Percentiles rank a stretch among this genome's conserved stretches.
Evolutionary conservation across 2,797 vertebrate species (phyloP).

Genomic region (Mormyrus proboscirostris): DNA sequence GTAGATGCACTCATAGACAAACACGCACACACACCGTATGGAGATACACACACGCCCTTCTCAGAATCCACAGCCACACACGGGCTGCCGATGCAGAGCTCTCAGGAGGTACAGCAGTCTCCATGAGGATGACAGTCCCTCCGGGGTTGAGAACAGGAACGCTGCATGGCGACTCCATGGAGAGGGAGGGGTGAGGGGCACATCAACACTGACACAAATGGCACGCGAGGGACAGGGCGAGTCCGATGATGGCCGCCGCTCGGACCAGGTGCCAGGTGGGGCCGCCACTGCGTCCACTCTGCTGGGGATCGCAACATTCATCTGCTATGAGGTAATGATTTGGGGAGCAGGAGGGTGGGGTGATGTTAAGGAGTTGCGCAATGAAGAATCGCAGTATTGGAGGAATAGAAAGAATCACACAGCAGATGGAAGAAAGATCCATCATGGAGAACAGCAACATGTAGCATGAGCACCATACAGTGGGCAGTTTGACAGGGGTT

Average conservation of each 20-base stretch:
- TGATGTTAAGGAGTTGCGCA: background rate
- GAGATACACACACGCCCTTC: conserved; percentile 1
- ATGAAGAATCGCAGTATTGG: background rate
- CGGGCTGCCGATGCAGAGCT: background rate
- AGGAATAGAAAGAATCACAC: background rate
- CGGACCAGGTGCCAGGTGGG: conserved; percentile 17
- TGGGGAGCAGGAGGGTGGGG: conserved; percentile 12
- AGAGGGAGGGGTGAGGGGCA: conserved; percentile 11
- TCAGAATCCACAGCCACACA: background rate
- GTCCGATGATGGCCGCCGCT: conserved; percentile 31
- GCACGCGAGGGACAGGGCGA: conserved; percentile 33
- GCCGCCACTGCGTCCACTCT: conserved; percentile 31
- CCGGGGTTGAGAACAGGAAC: background rate
- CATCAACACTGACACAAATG: conserved; percentile 42
- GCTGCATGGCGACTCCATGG: conserved; percentile 15
- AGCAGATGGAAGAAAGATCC: background rate
- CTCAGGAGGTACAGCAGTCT: background rate
- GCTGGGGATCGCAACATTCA: conserved; percentile 38
- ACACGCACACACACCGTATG: background rate
- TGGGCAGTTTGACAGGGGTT: background rate
- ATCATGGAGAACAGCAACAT: background rate
- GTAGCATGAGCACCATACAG: background rate
- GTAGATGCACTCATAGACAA: conserved; percentile 10
- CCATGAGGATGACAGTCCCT: background rate
- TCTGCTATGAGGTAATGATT: conserved; percentile 26